A percentile compares a stretch with the other conserved stretches of the same genome.
Evolutionary conservation across 2,888 invertebrate species (phyloP).

Genomic region (Cerceris ruficornis): DNA sequence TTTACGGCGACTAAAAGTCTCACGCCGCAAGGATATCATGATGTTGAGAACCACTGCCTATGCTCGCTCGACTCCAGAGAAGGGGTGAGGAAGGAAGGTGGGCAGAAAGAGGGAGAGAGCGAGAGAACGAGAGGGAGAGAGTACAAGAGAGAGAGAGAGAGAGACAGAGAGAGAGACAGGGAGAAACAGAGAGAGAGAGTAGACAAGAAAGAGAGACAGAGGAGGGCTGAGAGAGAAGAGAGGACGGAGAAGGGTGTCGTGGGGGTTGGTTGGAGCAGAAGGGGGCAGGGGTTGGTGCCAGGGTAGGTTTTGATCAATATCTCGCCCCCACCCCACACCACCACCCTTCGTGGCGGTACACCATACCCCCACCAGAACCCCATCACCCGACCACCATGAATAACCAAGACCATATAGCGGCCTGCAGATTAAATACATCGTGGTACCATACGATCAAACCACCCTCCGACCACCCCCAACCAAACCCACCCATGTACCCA

Average conservation of each 20-base stretch:
- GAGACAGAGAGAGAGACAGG: constrained; percentile 40
- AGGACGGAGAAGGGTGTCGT: constrained; percentile 59
- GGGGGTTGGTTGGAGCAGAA: constrained; percentile 69
- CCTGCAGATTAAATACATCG: constrained; percentile 78
- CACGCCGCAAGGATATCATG: constrained; percentile 13
- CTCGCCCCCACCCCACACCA: constrained; percentile 79
- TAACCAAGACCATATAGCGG: constrained; percentile 78
- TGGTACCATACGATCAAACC: constrained; percentile 74
- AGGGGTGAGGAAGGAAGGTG: constrained; percentile 60
- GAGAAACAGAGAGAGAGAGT: constrained; percentile 61
- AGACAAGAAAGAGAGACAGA: constrained; percentile 60
- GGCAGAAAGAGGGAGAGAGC: constrained; percentile 63
- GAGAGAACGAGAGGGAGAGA: constrained; percentile 43
- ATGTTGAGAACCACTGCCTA: constrained; percentile 76
- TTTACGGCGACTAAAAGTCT: constrained; percentile 25
- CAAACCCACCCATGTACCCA: constrained; percentile 38
- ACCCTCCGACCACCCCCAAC: constrained; percentile 45
- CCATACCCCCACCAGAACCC: constrained; percentile 75
- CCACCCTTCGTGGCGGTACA: constrained; percentile 77
- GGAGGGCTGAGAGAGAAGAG: constrained; percentile 49
- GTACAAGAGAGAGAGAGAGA: constrained; percentile 48
- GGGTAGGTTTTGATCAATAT: constrained; percentile 82
- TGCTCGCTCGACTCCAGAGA: constrained; percentile 73
- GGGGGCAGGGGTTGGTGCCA: constrained; percentile 77
- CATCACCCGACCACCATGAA: constrained; percentile 80